Conservation (phyloP, 30 jellyfish, hydroid and myxozoan genomes). For the Chironex yamaguchii region DNA sequence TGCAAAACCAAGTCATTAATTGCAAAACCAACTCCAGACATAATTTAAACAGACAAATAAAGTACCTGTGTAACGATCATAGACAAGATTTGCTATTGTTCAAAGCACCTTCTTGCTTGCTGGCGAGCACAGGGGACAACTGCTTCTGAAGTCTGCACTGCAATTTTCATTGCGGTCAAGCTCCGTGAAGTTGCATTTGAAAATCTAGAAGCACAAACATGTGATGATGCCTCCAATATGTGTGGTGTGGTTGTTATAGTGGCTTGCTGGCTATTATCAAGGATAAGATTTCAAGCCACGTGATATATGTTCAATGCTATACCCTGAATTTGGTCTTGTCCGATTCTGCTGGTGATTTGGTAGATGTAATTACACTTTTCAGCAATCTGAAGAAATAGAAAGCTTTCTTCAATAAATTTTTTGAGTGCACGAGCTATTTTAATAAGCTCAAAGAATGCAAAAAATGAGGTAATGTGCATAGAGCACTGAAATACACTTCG, state of each 20-base stretch:
- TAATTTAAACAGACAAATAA: neutral
- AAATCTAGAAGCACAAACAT: slow-evolving; percentile 59
- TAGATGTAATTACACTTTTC: slow-evolving; percentile 30
- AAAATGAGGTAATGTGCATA: neutral
- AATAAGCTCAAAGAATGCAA: slow-evolving; percentile 4
- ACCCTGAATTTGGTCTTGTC: slow-evolving; percentile 32
- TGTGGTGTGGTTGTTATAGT: slow-evolving; percentile 18
- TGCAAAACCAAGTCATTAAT: neutral
- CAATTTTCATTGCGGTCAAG: neutral
- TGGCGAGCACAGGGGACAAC: slow-evolving; percentile 35
- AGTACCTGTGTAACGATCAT: neutral
- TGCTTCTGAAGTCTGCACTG: slow-evolving; percentile 19
- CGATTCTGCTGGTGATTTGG: slow-evolving; percentile 45
- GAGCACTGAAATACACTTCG: slow-evolving; percentile 46
- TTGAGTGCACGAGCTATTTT: neutral
- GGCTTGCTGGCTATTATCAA: slow-evolving; percentile 46
- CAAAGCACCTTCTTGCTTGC: slow-evolving; percentile 45
- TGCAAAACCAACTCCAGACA: neutral
- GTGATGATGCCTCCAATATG: neutral
- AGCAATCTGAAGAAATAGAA: slow-evolving; percentile 17
- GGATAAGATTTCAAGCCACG: neutral
- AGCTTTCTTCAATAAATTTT: neutral
- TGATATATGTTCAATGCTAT: slow-evolving; percentile 53
- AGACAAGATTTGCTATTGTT: neutral
- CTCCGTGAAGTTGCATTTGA: slow-evolving; percentile 9